Evolutionary conservation across 2,113 vertebrate genomes (phyloP), one percentile per base, ranked within the genome.

Genomic region (Noturus placidus): DNA sequence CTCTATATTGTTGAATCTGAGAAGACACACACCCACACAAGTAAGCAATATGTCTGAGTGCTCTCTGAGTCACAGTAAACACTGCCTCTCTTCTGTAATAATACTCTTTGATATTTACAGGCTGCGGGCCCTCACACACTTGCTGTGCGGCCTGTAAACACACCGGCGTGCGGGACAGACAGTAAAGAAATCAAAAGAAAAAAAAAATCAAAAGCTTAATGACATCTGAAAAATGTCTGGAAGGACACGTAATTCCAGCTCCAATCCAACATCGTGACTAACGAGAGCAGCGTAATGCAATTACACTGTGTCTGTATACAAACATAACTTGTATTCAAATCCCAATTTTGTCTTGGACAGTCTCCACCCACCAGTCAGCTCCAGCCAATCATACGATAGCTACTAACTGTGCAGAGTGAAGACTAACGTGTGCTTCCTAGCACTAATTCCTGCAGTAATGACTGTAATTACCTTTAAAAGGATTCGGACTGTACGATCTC

Each of bases 1-100:
- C 97, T 91, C 96, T 95, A 90, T 98, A 97, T 89, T 88, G 94
- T 84, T 91, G 92, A 50, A 99, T 94, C 98, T 99, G 88, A 87
- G 87, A 84, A 84, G 15, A 77, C 50, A 82, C 74, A 70, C 79
- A 82, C 46, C 83, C 65, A 54, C 59, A 79, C 59, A 67, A 59
- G 33, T 76, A 80, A 74, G 52, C 46, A 74, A 61, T 38, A 19
- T 13, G 25, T 13, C 17, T 54, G 38, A 42, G 59, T 83, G 25
- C 69, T 63, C 25, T 61, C 3, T 63, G 80, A 63, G 27, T 87
- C 67, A 72, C 52, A 46, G n/a, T 72, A 50, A 82, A 77, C 54
- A 27, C 30, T 5, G 1, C 72, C 8, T 4, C 7, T n/a, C 13
- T 61, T 63, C 57, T 33, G 4, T 13, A 17, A 27, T 30, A 77